These are phyloP conservation scores for Pygocentrus nattereri DNA, from an alignment of 2,797 vertebrate species.

Conservation along the genomic window DNA sequence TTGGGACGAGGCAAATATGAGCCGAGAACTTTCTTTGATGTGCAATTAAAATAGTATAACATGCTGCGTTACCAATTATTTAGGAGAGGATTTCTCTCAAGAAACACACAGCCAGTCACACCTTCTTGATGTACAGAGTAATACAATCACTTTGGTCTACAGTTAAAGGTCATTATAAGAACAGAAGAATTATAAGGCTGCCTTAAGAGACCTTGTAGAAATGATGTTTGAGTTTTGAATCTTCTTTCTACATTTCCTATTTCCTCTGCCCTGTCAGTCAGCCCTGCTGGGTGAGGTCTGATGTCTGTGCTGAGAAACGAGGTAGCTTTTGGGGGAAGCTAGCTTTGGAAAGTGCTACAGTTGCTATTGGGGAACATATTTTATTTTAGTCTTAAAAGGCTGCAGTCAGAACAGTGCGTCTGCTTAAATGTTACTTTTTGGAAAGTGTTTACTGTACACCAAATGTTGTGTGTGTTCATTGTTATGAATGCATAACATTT, in stretches of 20 bases:
- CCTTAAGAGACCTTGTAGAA: slow-evolving; percentile 1
- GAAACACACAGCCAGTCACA: background rate
- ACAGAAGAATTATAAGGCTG: background rate
- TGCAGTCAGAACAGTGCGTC: background rate
- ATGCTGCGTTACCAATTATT: background rate
- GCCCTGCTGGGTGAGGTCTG: background rate
- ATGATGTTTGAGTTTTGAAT: background rate
- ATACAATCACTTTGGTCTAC: background rate
- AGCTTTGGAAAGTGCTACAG: background rate
- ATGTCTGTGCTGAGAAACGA: background rate
- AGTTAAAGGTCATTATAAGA: background rate
- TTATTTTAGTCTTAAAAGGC: slow-evolving; percentile 10
- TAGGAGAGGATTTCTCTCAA: background rate
- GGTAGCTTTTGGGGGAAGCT: background rate
- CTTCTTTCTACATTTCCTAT: background rate
- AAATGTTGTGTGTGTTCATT: background rate
- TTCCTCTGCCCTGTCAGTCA: background rate
- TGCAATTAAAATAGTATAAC: background rate
- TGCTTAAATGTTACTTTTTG: slow-evolving; percentile 10
- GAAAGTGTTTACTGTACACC: background rate
- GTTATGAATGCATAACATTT: background rate
- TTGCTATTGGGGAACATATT: background rate
- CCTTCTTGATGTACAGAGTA: background rate
- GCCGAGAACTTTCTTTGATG: background rate
- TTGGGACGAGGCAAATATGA: background rate